Percentiles rank a stretch among this genome's conserved stretches.
phyloP scores from a whole-genome alignment of 2,888 invertebrate species.

The Eristalinus sepulchralis region DNA sequence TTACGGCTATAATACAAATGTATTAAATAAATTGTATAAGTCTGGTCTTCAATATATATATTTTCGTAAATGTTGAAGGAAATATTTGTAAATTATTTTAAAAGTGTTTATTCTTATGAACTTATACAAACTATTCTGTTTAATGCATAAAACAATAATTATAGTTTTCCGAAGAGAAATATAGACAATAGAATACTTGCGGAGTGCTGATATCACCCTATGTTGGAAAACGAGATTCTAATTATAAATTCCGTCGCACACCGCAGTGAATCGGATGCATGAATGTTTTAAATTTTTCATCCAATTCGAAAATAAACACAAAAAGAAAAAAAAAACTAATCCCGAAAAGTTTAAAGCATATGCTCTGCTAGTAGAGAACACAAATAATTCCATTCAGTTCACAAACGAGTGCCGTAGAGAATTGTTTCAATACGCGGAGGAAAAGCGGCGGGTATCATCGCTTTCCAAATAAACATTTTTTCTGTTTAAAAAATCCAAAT shows the following conservation, averaged over 20 bases:
- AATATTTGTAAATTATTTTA: no score
- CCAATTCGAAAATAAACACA: slow-evolving; percentile 67
- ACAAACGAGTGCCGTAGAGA: slow-evolving; percentile 54
- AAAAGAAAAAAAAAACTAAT: slow-evolving; percentile 45
- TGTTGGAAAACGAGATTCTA: slow-evolving; percentile 64
- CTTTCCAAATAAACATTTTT: slow-evolving; percentile 19
- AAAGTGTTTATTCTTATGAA: no score
- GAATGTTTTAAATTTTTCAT: slow-evolving; percentile 69
- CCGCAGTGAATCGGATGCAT: slow-evolving; percentile 62
- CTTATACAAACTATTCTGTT: background rate
- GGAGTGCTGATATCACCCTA: slow-evolving; percentile 44
- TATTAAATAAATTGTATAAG: no score
- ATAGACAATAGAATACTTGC: slow-evolving; percentile 18
- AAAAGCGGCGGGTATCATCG: slow-evolving; percentile 20
- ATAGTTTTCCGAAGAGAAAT: background rate
- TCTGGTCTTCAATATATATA: no score
- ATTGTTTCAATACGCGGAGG: slow-evolving; percentile 44
- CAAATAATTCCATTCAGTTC: slow-evolving; percentile 67
- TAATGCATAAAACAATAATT: background rate
- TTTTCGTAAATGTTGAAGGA: no score
- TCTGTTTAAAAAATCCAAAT: slow-evolving; percentile 41
- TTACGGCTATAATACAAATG: no score
- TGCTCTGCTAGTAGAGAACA: slow-evolving; percentile 36
- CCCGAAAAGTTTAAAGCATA: slow-evolving; percentile 51
- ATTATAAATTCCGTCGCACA: slow-evolving; percentile 60